phyloP scores from a whole-genome alignment of 2,888 invertebrate genomes.

The Drosophila prostipennis region DNA sequence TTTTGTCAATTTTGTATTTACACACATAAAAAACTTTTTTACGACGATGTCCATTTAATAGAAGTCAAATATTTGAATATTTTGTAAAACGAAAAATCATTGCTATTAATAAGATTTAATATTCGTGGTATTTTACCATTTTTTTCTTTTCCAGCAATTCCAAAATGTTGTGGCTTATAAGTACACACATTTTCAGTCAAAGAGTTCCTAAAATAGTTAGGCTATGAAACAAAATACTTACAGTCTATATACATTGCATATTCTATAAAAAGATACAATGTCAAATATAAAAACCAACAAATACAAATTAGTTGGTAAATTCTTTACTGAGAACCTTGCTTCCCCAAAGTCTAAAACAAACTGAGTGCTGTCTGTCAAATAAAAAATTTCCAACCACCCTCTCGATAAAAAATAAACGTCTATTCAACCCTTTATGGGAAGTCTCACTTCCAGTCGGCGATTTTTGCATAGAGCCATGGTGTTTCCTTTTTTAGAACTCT shows the following conservation, averaged over 20 bases:
- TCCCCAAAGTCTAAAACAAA: slow-evolving; percentile 6
- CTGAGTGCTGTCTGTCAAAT: slow-evolving; percentile 48
- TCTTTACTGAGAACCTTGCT: not conserved
- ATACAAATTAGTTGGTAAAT: not conserved
- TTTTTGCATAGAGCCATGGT: slow-evolving; percentile 58
- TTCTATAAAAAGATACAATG: not conserved
- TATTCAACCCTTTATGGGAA: slow-evolving; percentile 66
- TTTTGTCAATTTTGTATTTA: no score
- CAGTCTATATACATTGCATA: no score
- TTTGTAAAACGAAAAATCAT: no score
- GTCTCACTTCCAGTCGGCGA: slow-evolving; percentile 28
- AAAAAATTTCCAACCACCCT: slow-evolving; percentile 55
- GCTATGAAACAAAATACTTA: no score
- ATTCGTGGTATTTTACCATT: not conserved
- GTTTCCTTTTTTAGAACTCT: slow-evolving; percentile 67
- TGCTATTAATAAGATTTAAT: not conserved
- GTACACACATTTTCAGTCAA: not conserved
- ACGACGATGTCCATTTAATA: no score
- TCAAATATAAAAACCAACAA: not conserved
- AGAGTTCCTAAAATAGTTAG: not conserved
- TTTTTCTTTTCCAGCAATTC: not conserved
- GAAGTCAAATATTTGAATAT: no score
- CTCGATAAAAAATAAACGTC: slow-evolving; percentile 44
- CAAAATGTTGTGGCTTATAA: not conserved
- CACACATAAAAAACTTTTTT: no score